These are phyloP conservation scores for Drosophila gunungcola DNA, from an alignment of 1,140 invertebrate species.

Conservation along the genomic window DNA sequence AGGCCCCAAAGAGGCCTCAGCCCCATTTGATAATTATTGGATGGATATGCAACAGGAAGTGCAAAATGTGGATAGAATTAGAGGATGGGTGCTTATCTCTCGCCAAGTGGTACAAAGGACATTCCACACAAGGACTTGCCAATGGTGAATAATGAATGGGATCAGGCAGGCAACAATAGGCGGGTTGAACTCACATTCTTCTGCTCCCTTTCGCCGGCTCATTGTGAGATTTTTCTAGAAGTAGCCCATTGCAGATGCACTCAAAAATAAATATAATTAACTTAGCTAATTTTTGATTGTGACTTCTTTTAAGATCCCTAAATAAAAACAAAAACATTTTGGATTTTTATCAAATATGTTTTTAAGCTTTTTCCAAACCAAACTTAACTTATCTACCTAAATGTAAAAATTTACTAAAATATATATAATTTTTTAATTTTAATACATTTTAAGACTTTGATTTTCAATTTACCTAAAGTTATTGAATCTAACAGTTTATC, in stretches of 20 bases:
- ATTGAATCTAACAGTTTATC: too few relatives aligned
- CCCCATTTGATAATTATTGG: conserved; percentile 56
- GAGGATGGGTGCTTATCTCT: conserved; percentile 1
- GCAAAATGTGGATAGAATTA: conserved; percentile 1
- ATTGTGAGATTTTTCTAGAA: conserved; percentile 16
- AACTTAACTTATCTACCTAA: too few relatives aligned
- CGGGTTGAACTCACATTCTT: conserved; percentile 3
- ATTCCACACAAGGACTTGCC: conserved; percentile 48
- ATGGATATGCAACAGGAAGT: conserved; percentile 44
- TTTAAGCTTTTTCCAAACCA: too few relatives aligned
- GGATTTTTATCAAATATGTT: too few relatives aligned
- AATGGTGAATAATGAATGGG: conserved; percentile 53
- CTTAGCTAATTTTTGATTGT: too few relatives aligned
- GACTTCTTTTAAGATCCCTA: too few relatives aligned
- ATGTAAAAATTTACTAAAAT: too few relatives aligned
- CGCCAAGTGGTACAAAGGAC: conserved; percentile 38
- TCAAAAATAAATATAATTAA: not conserved
- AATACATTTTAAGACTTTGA: too few relatives aligned
- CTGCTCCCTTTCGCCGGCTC: conserved; percentile 7
- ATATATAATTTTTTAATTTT: too few relatives aligned
- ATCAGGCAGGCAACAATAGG: conserved; percentile 38
- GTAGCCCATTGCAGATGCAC: conserved; percentile 10
- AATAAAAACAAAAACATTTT: too few relatives aligned
- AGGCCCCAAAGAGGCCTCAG: not conserved
- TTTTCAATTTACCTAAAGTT: too few relatives aligned